Conservation (phyloP, 2,113 vertebrate species). For the Taurulus bubalis region DNA sequence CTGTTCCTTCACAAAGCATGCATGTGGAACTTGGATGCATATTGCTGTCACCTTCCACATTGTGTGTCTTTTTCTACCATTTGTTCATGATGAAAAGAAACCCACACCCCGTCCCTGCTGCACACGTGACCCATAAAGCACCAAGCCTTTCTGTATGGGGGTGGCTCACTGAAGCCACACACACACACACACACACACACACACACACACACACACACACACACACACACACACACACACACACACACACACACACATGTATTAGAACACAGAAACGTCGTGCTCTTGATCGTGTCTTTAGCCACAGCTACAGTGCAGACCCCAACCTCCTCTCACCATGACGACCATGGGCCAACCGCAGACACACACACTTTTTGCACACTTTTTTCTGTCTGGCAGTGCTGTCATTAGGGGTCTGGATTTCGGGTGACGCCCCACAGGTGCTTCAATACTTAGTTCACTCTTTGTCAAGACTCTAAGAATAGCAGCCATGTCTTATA, state of each 20-base stretch:
- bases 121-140: constrained; percentile 29
- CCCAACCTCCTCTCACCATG: constrained; percentile 46
- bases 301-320: constrained; percentile 43
- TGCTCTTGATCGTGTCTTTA: constrained; percentile 49
- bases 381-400: constrained; percentile 12
- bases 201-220: constrained; percentile 9
- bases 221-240: constrained; percentile 16
- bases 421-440: constrained; percentile 41
- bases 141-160: constrained; percentile 26
- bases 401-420: constrained; percentile 44
- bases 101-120: constrained; percentile 35
- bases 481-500: neutral
- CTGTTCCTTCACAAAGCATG: constrained; percentile 27
- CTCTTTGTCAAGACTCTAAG: neutral
- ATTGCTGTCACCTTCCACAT: neutral
- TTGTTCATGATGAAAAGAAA: constrained; percentile 47
- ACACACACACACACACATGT: neutral
- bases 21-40: constrained; percentile 27
- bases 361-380: constrained; percentile 17
- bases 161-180: constrained; percentile 38
- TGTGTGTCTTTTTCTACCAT: constrained; percentile 12
- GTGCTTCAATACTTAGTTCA: constrained; percentile 27
- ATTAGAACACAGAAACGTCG: neutral
- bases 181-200: constrained; percentile 24
- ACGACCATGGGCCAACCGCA: constrained; percentile 42